Conservation (phyloP, 2,797 vertebrate species). For the Rhabdomys pumilio region DNA sequence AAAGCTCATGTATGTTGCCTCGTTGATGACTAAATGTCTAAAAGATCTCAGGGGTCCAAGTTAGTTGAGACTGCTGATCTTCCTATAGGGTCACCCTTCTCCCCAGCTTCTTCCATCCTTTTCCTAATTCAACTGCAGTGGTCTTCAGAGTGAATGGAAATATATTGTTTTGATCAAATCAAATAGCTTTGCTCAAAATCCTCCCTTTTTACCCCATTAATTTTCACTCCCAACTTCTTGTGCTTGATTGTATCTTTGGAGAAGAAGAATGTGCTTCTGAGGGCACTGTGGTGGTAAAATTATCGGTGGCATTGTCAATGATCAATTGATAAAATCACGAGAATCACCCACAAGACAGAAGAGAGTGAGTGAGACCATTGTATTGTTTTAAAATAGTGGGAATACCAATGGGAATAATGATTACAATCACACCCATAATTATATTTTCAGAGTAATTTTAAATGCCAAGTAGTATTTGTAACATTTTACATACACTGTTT, state of each 20-base stretch:
- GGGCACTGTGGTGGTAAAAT: not conserved
- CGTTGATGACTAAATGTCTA: no score
- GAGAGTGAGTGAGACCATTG: rapidly evolving
- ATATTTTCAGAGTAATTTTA: not conserved
- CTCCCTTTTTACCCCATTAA: not conserved
- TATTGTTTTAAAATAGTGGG: not conserved
- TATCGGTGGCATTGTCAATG: not conserved
- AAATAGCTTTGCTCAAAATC: not conserved
- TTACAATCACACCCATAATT: not conserved
- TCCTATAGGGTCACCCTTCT: no score
- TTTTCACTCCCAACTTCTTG: not conserved
- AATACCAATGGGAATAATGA: not conserved
- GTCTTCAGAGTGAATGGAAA: no score
- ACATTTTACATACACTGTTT: not conserved
- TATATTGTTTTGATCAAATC: not conserved
- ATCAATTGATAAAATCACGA: not conserved
- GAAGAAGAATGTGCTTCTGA: not conserved
- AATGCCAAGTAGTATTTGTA: not conserved
- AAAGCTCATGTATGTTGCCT: no score
- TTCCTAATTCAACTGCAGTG: no score
- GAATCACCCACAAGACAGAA: not conserved
- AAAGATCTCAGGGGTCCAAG: no score
- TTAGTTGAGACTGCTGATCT: no score
- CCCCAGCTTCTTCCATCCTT: no score
- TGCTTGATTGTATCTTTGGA: not conserved